These are phyloP conservation scores for Pachyuromys duprasi DNA, from an alignment of 2,797 vertebrate genomes.

Conservation along the genomic window DNA sequence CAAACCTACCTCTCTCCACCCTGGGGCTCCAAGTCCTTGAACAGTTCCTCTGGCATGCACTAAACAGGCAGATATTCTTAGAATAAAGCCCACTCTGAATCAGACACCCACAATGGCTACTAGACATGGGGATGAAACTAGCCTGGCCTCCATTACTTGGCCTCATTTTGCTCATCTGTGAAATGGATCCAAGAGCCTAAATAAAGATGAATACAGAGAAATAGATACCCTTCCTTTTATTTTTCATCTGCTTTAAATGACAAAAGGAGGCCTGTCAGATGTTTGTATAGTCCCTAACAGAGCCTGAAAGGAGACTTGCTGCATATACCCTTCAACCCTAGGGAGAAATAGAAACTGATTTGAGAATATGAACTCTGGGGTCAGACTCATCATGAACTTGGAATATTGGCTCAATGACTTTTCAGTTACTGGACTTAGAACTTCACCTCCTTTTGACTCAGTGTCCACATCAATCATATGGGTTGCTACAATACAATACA, in stretches of 20 bases:
- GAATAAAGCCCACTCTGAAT: background rate
- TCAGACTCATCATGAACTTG: background rate
- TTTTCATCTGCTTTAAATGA: background rate
- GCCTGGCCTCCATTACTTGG: background rate
- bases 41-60: background rate
- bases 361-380: background rate
- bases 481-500: background rate
- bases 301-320: background rate
- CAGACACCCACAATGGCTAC: background rate
- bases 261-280: background rate
- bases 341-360: background rate
- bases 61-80: background rate
- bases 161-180: background rate
- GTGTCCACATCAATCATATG: conserved; percentile 24
- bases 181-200: background rate
- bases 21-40: background rate
- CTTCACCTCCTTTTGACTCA: background rate
- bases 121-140: background rate
- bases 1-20: background rate
- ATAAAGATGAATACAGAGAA: background rate
- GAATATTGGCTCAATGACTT: background rate
- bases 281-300: background rate
- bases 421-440: background rate
- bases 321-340: background rate
- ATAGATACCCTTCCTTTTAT: background rate